phyloP scores from a whole-genome alignment of 2,888 invertebrate genomes.

The Yponomeuta sedellus region DNA sequence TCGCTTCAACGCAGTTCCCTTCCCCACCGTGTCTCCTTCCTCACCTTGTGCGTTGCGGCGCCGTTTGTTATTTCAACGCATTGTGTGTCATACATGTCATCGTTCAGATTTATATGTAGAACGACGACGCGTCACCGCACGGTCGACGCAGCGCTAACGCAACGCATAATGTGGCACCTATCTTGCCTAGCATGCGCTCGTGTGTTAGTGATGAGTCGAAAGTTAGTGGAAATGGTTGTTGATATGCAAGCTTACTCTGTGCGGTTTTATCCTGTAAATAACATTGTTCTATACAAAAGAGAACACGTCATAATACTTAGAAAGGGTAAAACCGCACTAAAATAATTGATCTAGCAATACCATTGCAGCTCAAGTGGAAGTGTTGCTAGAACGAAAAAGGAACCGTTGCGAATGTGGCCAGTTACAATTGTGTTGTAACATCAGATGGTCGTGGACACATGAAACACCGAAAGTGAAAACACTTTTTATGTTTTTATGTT shows the following conservation, averaged over 20 bases:
- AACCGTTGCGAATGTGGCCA: slow-evolving; percentile 20
- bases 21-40: no score
- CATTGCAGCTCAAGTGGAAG: slow-evolving; percentile 23
- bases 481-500: slow-evolving; percentile 14
- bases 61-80: no score
- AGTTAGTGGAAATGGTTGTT: slow-evolving; percentile 44
- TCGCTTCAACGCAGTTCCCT: no score
- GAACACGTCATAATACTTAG: no score
- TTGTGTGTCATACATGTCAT: no score
- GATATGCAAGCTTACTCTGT: slow-evolving; percentile 17
- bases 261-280: not conserved
- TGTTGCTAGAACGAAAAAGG: slow-evolving; percentile 53
- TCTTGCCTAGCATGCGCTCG: slow-evolving; percentile 40
- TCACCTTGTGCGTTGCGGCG: no score
- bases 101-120: no score
- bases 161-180: no score
- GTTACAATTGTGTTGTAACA: slow-evolving; percentile 31
- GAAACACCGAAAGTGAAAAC: no score
- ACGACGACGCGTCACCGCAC: no score
- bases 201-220: slow-evolving; percentile 73
- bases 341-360: not conserved
- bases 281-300: no score
- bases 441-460: slow-evolving; percentile 32
- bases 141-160: no score
- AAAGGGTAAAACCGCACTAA: not conserved